Evolutionary conservation across 2,888 invertebrate genomes (phyloP).

Genomic region (Agrotis clavis): DNA sequence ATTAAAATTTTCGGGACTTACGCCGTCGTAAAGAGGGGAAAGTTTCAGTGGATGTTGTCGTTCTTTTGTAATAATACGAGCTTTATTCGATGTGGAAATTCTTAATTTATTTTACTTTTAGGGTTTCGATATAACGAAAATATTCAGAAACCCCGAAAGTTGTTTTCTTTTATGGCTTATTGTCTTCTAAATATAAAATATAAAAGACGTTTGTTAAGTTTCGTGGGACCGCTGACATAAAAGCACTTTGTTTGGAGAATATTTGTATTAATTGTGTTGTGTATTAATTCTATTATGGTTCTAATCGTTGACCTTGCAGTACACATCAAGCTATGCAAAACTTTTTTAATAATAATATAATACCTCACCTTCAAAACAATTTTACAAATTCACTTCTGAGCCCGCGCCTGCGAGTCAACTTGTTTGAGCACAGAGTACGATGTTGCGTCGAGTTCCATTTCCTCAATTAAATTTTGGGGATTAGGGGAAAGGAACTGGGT

Average conservation of each 20-base stretch:
- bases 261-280: constrained; percentile 39
- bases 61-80: constrained; percentile 59
- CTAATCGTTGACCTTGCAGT: constrained; percentile 25
- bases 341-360: no score
- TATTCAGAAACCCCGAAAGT: constrained; percentile 42
- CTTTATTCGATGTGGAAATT: constrained; percentile 50
- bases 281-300: constrained; percentile 35
- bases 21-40: constrained; percentile 54
- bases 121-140: constrained; percentile 39
- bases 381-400: constrained; percentile 43
- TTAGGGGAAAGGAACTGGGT: constrained; percentile 61
- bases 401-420: no score
- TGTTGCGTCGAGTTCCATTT: constrained; percentile 63
- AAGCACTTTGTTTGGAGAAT: constrained; percentile 13
- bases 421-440: no score
- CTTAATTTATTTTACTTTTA: constrained; percentile 51
- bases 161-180: constrained; percentile 40
- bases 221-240: not conserved
- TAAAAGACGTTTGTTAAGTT: constrained; percentile 15
- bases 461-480: constrained; percentile 68
- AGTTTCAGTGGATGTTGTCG: constrained; percentile 56
- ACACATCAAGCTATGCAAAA: no score
- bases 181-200: constrained; percentile 8
- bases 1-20: constrained; percentile 60
- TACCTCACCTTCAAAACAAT: constrained; percentile 60